Evolutionary conservation across 2,888 invertebrate genomes (phyloP).

Genomic region (Balanococcus diminutus): DNA sequence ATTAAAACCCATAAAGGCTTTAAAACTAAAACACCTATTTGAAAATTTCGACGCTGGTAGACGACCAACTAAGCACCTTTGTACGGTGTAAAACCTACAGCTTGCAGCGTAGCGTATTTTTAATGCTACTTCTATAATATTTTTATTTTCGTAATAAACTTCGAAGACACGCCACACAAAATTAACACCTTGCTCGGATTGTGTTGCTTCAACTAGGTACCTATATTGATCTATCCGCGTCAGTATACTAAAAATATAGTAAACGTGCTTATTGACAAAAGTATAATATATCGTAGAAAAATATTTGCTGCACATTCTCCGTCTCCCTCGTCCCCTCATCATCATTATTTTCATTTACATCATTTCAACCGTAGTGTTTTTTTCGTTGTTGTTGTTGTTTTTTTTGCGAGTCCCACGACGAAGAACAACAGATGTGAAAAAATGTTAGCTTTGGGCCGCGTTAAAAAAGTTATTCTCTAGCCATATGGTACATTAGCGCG

Average conservation of each 20-base stretch:
- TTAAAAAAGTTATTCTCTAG: background rate
- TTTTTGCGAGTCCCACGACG: background rate
- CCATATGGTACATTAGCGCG: background rate
- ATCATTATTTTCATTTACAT: background rate
- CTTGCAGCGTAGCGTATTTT: background rate
- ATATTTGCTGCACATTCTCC: background rate
- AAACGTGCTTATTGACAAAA: background rate
- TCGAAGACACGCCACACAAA: background rate
- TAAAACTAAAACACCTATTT: background rate
- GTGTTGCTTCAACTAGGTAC: background rate
- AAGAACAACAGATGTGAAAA: background rate
- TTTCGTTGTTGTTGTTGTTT: background rate
- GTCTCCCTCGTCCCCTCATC: background rate
- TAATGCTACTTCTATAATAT: background rate
- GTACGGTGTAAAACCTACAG: background rate
- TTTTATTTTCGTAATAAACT: background rate
- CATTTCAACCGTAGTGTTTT: background rate
- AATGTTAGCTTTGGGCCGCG: background rate
- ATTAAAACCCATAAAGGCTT: background rate
- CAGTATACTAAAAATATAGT: background rate
- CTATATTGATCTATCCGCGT: background rate
- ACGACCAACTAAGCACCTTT: background rate
- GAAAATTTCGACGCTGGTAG: background rate
- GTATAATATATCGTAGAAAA: background rate
- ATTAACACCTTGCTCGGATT: background rate